Conservation (phyloP, 1,140 invertebrate genomes). For the Drosophila funebris region DNA sequence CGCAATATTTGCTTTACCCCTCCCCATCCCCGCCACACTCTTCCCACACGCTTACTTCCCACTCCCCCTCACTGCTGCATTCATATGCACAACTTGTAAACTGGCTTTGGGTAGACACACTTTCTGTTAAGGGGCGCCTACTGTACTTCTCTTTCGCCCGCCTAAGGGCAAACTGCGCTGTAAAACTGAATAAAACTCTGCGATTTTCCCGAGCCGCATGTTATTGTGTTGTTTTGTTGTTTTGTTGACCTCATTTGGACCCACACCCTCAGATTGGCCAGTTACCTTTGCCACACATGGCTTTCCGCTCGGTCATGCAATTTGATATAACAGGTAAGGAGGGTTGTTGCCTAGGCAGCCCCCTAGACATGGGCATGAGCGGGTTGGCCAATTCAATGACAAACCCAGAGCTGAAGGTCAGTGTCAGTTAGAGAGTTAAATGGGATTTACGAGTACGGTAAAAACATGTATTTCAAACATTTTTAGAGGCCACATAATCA, state of each 20-base stretch:
- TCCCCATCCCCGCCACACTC: no score
- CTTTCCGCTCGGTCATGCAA: slow-evolving; percentile 46
- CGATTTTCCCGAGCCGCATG: slow-evolving; percentile 33
- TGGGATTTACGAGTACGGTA: neutral
- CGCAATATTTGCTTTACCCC: slow-evolving; percentile 7
- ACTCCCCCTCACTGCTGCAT: slow-evolving; percentile 9
- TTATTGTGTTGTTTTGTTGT: neutral
- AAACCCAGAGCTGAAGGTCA: slow-evolving; percentile 55
- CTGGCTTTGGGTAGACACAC: slow-evolving; percentile 14
- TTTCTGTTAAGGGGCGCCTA: slow-evolving; percentile 25
- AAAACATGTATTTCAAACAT: neutral
- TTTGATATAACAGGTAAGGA: slow-evolving; percentile 15
- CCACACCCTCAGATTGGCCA: slow-evolving; percentile 30
- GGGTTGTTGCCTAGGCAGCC: slow-evolving; percentile 47
- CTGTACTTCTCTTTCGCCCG: slow-evolving; percentile 26
- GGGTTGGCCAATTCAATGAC: slow-evolving; percentile 62
- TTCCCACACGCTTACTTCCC: no score
- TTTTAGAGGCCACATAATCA: no score
- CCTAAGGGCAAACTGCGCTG: slow-evolving; percentile 4
- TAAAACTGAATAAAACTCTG: slow-evolving; percentile 11
- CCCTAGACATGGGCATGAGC: neutral
- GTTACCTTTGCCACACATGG: neutral
- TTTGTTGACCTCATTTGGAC: slow-evolving; percentile 62
- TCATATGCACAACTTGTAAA: slow-evolving; percentile 38
- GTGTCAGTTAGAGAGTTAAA: slow-evolving; percentile 20